Conservation (phyloP, 2,797 vertebrate species). For the Staurois parvus region DNA sequence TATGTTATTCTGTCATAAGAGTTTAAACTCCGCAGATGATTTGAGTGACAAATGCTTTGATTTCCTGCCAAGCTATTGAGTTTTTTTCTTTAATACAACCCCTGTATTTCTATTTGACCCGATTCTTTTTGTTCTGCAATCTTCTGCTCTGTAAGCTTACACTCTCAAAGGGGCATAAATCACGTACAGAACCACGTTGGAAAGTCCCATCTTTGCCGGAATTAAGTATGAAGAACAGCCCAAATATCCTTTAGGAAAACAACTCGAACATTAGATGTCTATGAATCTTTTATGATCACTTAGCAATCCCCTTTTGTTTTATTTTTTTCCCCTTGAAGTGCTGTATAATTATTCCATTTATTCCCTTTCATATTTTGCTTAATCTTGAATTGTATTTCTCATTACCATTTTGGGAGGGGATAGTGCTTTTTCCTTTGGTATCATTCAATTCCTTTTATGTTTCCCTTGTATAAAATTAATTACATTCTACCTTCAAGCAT, state of each 20-base stretch:
- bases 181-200: not conserved
- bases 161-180: constrained; percentile 14
- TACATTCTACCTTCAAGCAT: constrained; percentile 79
- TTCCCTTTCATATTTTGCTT: constrained; percentile 70
- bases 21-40: too few relatives aligned
- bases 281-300: constrained; percentile 63
- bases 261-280: not conserved
- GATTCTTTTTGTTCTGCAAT: not conserved
- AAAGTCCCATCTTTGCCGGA: constrained; percentile 31
- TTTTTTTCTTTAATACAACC: too few relatives aligned
- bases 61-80: too few relatives aligned
- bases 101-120: not conserved
- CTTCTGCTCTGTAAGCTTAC: not conserved
- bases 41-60: too few relatives aligned
- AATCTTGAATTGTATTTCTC: constrained; percentile 72
- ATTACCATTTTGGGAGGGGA: constrained; percentile 71
- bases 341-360: constrained; percentile 67
- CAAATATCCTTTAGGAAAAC: constrained; percentile 41
- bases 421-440: constrained; percentile 70
- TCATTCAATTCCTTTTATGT: constrained; percentile 73
- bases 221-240: constrained; percentile 48
- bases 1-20: too few relatives aligned
- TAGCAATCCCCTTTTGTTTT: constrained; percentile 66
- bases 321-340: constrained; percentile 66
- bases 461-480: constrained; percentile 81